Evolutionary conservation across 2,888 invertebrate species (phyloP), one percentile per base, ranked within the genome.

Genomic region (Agrilus mali): DNA sequence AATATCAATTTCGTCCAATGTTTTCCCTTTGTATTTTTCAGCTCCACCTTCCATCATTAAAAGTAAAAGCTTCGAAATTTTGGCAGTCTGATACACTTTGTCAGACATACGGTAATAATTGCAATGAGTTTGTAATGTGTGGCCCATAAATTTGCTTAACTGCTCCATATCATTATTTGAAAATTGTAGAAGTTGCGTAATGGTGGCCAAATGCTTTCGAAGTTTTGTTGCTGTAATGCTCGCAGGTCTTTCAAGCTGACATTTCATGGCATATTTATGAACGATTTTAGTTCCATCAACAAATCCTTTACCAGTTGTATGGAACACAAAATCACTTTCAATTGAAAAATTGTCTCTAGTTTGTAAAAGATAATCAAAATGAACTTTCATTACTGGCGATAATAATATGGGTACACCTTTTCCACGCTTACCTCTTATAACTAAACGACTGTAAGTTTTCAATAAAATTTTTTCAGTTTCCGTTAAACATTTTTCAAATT

Each of bases 401-500:
- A 53, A 37, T 20, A 50, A 43, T 31, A 50, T 17, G 2, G 47
- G 52, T 7, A 52, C 49, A 6, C 48, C 44, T 3, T 42, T 27
- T 7, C 49, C 50, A 22, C 51, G 27, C 43, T 51, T 53, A 17
- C 51, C 51, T 36, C 51, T 46, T 12, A 40, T 44, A 6, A 44
- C 40, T 31, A 47, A 31, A 8, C 47, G 47, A 32, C 42, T 51
- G 33, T 39, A 50, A 10, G 44, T 20, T 27, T 44, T 39, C 7
- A 50, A 43, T 16, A 50, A 36, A 36, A 51, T 47, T 44, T 49
- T 50, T 33, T 53, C 49, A 13, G 47, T 47, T 46, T 51, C 48
- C 1, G 48, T 53, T 10, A 50, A 35, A 40, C 45, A 51, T 15
- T 35, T 44, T 43, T 46, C 31, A 38, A 47, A 46, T 44, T 50